These are phyloP conservation scores for Aporophyla nigra DNA, from an alignment of 2,888 invertebrate species.

Conservation along the genomic window DNA sequence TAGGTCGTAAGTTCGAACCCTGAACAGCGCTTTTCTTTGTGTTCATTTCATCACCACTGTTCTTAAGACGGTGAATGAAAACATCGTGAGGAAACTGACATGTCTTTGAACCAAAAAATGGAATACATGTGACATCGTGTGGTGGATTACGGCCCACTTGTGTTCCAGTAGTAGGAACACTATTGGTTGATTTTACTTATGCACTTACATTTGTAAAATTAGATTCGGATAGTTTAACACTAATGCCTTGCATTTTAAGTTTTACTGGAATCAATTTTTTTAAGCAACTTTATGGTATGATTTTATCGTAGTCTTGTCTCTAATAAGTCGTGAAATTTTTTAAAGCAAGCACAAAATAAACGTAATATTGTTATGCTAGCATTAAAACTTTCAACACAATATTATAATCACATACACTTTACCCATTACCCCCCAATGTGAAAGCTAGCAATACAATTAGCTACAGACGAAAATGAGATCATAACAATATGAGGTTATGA, in stretches of 20 bases:
- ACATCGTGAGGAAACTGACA: not conserved
- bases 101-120: not conserved
- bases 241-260: not conserved
- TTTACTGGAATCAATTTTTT: not conserved
- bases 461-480: slow-evolving; percentile 47
- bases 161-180: not conserved
- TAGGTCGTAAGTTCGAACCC: no score
- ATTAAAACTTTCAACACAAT: slow-evolving; percentile 38
- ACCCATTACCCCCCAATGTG: slow-evolving; percentile 8
- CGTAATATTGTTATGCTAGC: not conserved
- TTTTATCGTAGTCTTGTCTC: not conserved
- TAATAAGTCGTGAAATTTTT: not conserved
- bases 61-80: not conserved
- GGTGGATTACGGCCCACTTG: no score
- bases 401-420: slow-evolving; percentile 26
- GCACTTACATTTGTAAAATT: not conserved
- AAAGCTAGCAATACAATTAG: slow-evolving; percentile 44
- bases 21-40: no score
- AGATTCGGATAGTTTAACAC: not conserved
- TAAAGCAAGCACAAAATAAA: not conserved
- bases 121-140: no score
- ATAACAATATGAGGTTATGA: slow-evolving; percentile 53
- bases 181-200: not conserved
- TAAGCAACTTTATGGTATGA: not conserved
- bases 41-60: no score